Evolutionary conservation across 1,140 invertebrate species (phyloP), one percentile per base, ranked within the genome.

Genomic region (Metaphire vulgaris): DNA sequence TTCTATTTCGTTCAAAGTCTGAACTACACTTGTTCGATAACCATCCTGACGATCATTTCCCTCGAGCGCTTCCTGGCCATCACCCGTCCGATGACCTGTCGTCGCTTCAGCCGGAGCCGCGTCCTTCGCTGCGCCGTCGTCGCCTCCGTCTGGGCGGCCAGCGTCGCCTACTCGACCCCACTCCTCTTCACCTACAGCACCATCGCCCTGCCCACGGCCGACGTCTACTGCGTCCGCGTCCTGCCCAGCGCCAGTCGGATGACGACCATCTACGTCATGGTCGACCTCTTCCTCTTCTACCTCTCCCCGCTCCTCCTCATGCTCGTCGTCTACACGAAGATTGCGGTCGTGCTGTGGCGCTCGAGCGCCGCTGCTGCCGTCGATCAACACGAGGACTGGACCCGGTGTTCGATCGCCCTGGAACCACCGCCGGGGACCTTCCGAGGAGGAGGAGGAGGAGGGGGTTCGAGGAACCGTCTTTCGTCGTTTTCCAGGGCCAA

Each of bases 261-360:
- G 21, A 56, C 41, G 41, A 56, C 41, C 6, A 56, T 56, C 41
- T 74, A 76, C 71, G 31, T 28, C 64, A 82, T 81, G 0, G 73
- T 78, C 28, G 83, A 83, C 76, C 81, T 85, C 67, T 68, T 83
- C 6, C 41, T 84, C n/a, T 83, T 83, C 92, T 96, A 96, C 86
- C 89, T 90, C 30, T 86, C 93, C 2, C 95, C 95, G 0, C 86
- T 96, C 29, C 82, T 90, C 15, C 89, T 93, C 31, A 95, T 96
- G 76, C 89, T 93, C 67, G 93, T 91, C 82, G 92, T 92, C 81
- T 96, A 96, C 79, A 90, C 90, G 0, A 91, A 91, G 33, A 95
- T 96, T 69, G 80, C 83, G 0, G 74, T 79, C 26, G 79, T 80
- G 0, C 87, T 96, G n/a, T 56, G 41, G 41, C 6, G 41, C 6